Evolutionary conservation across 2,113 vertebrate species (phyloP).

Genomic region (Chelonoidis abingdonii): DNA sequence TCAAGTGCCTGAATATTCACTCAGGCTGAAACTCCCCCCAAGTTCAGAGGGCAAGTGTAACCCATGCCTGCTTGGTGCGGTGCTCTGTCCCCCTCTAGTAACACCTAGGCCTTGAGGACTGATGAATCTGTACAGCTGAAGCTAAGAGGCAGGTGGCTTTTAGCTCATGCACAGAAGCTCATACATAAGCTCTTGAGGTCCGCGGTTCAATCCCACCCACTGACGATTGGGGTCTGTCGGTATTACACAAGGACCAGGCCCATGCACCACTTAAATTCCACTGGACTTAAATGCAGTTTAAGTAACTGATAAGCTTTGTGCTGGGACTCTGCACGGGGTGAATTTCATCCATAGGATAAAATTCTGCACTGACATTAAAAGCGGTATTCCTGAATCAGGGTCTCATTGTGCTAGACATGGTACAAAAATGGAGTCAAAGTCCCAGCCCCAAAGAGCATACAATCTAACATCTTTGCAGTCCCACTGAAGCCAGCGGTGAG

Average conservation of each 20-base stretch:
- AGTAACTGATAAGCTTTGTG: neutral
- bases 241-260: too few species aligned
- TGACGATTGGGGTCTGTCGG: too few species aligned
- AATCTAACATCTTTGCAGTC: neutral
- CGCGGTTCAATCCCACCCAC: too few species aligned
- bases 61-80: too few species aligned
- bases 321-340: neutral
- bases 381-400: neutral
- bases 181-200: too few species aligned
- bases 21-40: neutral
- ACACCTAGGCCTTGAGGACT: too few species aligned
- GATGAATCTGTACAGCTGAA: too few species aligned
- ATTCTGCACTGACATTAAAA: neutral
- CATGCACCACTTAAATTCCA: neutral
- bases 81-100: too few species aligned
- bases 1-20: neutral
- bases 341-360: neutral
- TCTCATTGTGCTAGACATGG: neutral
- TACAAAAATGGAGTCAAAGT: neutral
- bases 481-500: neutral
- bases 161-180: too few species aligned
- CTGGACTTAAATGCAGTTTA: neutral
- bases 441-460: neutral
- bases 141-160: too few species aligned
- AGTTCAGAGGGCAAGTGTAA: neutral